A percentile compares a stretch with the other conserved stretches of the same genome.
phyloP scores from a whole-genome alignment of 2,888 invertebrate genomes.

The Liodrosophila aerea region DNA sequence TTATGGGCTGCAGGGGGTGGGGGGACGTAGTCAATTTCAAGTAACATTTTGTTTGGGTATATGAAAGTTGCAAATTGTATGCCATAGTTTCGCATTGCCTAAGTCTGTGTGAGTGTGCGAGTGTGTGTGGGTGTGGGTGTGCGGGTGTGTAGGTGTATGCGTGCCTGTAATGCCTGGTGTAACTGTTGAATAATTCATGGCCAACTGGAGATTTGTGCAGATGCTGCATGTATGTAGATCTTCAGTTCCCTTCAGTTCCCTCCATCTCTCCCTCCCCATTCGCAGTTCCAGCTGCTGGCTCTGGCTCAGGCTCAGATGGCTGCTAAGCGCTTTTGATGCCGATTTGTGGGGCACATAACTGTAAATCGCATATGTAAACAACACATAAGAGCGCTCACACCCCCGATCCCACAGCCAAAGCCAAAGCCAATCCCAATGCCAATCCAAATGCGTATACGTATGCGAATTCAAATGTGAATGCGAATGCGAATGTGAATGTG shows the following conservation, averaged over 20 bases:
- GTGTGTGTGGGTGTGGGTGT: background rate
- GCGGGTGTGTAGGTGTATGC: background rate
- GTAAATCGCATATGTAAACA: constrained; percentile 61
- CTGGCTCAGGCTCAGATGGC: constrained; percentile 42
- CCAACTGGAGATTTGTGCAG: constrained; percentile 74
- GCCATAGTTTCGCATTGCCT: constrained; percentile 50
- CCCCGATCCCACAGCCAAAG: background rate
- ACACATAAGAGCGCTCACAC: constrained; percentile 22
- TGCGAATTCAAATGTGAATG: background rate
- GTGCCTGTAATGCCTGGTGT: constrained; percentile 39
- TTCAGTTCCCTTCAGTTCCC: constrained; percentile 33
- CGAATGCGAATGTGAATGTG: background rate
- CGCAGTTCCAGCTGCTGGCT: background rate
- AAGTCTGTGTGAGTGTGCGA: background rate
- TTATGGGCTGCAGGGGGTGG: background rate
- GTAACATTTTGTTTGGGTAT: constrained; percentile 36
- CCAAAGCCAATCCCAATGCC: constrained; percentile 13
- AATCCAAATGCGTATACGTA: constrained; percentile 7
- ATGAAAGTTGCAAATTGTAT: constrained; percentile 72
- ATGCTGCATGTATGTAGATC: constrained; percentile 51
- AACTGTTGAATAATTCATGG: constrained; percentile 77
- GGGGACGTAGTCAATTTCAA: constrained; percentile 48
- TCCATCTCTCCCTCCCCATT: background rate
- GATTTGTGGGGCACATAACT: constrained; percentile 72
- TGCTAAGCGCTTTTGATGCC: constrained; percentile 70